A percentile compares a stretch with the other conserved stretches of the same genome.
These are phyloP conservation scores for Caenorhabditis angaria DNA, from an alignment of 2,888 invertebrate genomes.

Conservation along the genomic window DNA sequence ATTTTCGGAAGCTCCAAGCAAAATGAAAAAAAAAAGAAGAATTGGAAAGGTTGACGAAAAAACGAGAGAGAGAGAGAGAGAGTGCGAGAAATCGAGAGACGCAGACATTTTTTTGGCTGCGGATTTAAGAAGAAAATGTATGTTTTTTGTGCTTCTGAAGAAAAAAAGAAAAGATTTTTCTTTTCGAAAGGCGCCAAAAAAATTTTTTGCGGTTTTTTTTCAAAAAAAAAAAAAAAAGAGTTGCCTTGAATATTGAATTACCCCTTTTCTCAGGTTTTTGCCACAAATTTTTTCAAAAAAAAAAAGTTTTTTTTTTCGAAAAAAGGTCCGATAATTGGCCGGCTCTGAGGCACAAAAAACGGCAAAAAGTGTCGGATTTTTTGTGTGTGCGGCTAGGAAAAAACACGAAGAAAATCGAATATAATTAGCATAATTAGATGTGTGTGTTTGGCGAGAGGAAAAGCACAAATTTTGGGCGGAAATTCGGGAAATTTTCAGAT, in stretches of 20 bases:
- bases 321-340: neutral
- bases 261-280: slow-evolving; percentile 13
- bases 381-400: slow-evolving; percentile 17
- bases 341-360: neutral
- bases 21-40: slow-evolving; percentile 7
- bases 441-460: slow-evolving; percentile 36
- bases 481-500: no score
- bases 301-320: neutral
- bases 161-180: slow-evolving; percentile 11
- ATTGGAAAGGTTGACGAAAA: slow-evolving; percentile 6
- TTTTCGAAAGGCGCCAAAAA: no score
- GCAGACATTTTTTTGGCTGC: neutral
- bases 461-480: no score
- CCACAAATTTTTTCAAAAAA: slow-evolving; percentile 16
- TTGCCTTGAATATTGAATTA: slow-evolving; percentile 2
- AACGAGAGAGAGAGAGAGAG: slow-evolving; percentile 10
- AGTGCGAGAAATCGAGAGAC: slow-evolving; percentile 1
- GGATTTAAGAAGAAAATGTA: slow-evolving; percentile 2
- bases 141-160: slow-evolving; percentile 9
- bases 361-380: slow-evolving; percentile 24
- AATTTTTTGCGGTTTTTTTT: slow-evolving; percentile 15
- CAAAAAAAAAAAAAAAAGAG: neutral
- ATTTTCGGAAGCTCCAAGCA: no score
- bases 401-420: slow-evolving; percentile 22
- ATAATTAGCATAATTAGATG: slow-evolving; percentile 44